Base-by-base conservation (phyloP, 92 coral and sea anemone genomes). In the Chrysogorgia sp. region DNA sequence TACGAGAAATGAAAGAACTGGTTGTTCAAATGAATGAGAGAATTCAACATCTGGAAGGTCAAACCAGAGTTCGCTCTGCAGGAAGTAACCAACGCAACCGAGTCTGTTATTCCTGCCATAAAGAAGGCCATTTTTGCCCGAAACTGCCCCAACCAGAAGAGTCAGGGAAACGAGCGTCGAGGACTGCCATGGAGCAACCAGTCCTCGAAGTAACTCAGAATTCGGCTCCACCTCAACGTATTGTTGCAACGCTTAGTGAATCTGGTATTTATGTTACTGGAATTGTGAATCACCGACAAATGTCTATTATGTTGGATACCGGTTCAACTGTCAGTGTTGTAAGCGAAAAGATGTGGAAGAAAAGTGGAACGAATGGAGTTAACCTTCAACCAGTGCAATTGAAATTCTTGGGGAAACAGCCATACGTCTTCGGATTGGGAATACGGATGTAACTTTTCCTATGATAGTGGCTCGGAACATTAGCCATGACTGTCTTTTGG, bases 161-260 rank as follows among this genome's bases (percentile, higher is more conserved):
- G 33, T 23, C 33, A 56, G 52, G 82, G 65, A 45, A 75, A 82
- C 31, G 41, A 40, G 52, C 24, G 14, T 23, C 53, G 79, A 79
- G 67, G 82, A 62, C 82, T 75, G 82, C 31, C 76, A 45, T 20
- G 87, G 87, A 72, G 81, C 87, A 67, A 60, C 40, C 82, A 75
- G 63, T 37, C 82, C 82, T 80, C 80, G 77, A 61, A 47, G 20
- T 48, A 76, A 77, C 37, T 25, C 33, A 15, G 14, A 67, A 37
- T 35, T 25, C 45, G 64, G 77, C 70, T 68, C 84, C 84, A 80
- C 78, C 67, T 58, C 32, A 57, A 49, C 53, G 21, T 34, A 63
- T 47, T 64, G 40, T 72, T 52, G 40, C 40, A 56, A 63, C 79
- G 26, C 33, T 71, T 22, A 71, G 74, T 82, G 86, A 69, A 40